Evolutionary conservation across 2,888 invertebrate genomes (phyloP), one percentile per base, ranked within the genome.

Genomic region (Aphidoletes aphidimyza): DNA sequence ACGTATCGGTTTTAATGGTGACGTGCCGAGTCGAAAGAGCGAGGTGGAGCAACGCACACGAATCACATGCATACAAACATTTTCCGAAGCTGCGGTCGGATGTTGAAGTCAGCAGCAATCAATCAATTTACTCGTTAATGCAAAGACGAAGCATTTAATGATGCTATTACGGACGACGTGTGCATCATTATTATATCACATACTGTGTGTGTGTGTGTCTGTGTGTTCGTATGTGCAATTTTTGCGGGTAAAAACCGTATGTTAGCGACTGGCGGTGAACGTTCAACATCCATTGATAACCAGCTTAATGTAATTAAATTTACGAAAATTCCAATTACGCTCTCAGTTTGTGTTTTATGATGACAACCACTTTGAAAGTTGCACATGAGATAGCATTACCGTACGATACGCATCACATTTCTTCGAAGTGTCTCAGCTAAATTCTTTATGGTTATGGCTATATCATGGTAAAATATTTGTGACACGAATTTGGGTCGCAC

Each of bases 61-160:
- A n/a, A 22, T 30, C 11, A 69, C 26, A 30, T 30, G 3, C 2
- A 17, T 30, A 30, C 34, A 69, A 69, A 69, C 14, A 69, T 69
- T 69, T 69, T 30, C 34, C 3, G 30, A 30, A 69, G 14, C 26
- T 69, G 69, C 34, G 30, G 30, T 30, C 11, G 69, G 69, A 69
- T 69, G 69, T 30, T 69, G 69, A 30, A 69, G n/a, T 8, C 30
- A 69, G 14, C 69, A 34, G 34, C 30, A 30, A 69, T 69, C 69
- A 69, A 69, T 69, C 69, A 30, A 69, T 69, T 69, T 69, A 30
- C 30, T 69, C 69, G 69, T 69, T 69, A 69, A 69, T 69, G 69
- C 2, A 30, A 69, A 69, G 17, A 69, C 69, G 69, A 30, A 30
- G 9, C 14, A 69, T n/a, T 69, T 30, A 69, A 69, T 69, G 69